Conservation (phyloP, 2,888 invertebrate species). For the Spodoptera littoralis region DNA sequence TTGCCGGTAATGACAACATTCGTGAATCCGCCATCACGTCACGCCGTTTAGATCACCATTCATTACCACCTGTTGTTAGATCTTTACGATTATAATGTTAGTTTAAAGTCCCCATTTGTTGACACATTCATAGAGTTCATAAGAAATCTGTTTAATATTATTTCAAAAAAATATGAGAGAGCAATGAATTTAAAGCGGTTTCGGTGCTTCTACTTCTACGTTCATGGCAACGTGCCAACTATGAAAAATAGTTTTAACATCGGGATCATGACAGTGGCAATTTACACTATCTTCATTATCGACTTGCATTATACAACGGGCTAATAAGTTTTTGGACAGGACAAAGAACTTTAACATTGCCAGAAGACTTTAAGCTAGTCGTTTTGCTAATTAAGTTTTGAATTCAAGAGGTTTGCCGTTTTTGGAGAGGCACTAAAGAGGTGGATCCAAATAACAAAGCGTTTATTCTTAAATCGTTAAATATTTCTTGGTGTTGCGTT, state of each 20-base stretch:
- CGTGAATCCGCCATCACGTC: constrained; percentile 22
- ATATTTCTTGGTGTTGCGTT: too few relatives aligned
- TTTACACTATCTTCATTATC: constrained; percentile 4
- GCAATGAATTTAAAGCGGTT: constrained; percentile 49
- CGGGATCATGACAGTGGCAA: constrained; percentile 26
- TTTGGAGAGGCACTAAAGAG: too few relatives aligned
- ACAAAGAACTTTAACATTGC: too few relatives aligned
- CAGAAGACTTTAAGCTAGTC: too few relatives aligned
- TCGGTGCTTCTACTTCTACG: constrained; percentile 29
- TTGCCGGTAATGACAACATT: constrained; percentile 28
- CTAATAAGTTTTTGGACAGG: neutral
- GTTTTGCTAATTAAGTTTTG: too few relatives aligned
- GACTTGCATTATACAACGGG: constrained; percentile 14
- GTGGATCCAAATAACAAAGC: too few relatives aligned
- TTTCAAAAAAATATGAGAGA: constrained; percentile 44
- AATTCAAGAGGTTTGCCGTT: too few relatives aligned
- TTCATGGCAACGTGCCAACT: constrained; percentile 50
- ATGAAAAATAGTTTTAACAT: constrained; percentile 39
- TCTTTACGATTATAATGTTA: constrained; percentile 36
- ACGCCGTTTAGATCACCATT: constrained; percentile 28
- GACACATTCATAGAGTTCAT: constrained; percentile 44
- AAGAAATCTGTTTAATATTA: constrained; percentile 43
- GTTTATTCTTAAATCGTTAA: too few relatives aligned
- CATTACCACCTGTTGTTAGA: constrained; percentile 25
- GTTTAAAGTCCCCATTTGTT: constrained; percentile 32